Conservation (phyloP, 2,888 invertebrate genomes). For the Agrochola litura region DNA sequence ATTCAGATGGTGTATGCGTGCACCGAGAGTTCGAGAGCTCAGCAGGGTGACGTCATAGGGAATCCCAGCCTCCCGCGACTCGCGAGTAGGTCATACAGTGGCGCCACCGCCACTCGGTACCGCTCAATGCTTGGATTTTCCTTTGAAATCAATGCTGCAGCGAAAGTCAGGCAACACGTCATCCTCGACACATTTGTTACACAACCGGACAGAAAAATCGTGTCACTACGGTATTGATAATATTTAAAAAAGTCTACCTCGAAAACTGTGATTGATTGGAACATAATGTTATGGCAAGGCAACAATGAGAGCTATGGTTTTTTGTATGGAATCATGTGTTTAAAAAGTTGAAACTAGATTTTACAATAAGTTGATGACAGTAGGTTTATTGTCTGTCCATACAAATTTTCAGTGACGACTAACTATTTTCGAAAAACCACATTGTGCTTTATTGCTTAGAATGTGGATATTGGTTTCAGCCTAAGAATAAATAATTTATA, state of each 20-base stretch:
- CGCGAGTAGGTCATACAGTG: conserved; percentile 58
- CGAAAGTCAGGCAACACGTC: conserved; percentile 85
- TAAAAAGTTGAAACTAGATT: neutral
- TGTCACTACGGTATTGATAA: conserved; percentile 72
- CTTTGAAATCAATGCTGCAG: conserved; percentile 72
- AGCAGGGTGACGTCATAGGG: conserved; percentile 72
- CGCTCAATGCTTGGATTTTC: conserved; percentile 79
- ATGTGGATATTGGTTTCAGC: neutral
- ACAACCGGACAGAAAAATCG: conserved; percentile 80
- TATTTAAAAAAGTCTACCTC: conserved; percentile 37
- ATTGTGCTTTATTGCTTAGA: neutral
- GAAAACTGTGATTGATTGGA: conserved; percentile 33
- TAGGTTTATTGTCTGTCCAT: neutral
- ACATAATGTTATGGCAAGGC: conserved; percentile 20
- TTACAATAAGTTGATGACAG: neutral
- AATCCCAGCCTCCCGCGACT: conserved; percentile 73
- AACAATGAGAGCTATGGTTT: conserved; percentile 7
- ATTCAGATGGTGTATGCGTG: conserved; percentile 10
- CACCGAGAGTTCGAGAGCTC: conserved; percentile 15
- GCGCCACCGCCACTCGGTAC: conserved; percentile 30
- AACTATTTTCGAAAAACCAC: neutral
- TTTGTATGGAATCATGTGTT: neutral
- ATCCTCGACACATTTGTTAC: conserved; percentile 82
- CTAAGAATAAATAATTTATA: too few relatives aligned
- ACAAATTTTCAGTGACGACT: too few relatives aligned